phyloP scores from a whole-genome alignment of 1,140 invertebrate genomes.

The Pteromalus puparum region DNA sequence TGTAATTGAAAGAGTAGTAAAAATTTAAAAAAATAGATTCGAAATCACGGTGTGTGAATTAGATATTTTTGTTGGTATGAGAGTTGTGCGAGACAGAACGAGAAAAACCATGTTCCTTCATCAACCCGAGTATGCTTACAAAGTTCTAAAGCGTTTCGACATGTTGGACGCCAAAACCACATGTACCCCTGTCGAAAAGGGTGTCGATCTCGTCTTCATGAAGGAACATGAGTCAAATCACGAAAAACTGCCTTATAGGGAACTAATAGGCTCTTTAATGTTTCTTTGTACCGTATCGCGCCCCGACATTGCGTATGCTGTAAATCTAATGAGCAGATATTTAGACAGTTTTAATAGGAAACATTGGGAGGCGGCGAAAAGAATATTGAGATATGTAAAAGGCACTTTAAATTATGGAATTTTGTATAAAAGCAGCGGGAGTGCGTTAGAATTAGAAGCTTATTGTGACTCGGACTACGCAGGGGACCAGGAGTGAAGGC shows the following conservation, averaged over 20 bases:
- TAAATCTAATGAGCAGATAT: constrained; percentile 62
- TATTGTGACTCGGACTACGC: no score
- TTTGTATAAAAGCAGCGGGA: constrained; percentile 19
- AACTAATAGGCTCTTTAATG: constrained; percentile 66
- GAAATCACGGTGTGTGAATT: no score
- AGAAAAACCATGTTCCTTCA: no score
- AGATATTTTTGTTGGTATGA: no score
- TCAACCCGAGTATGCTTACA: neutral
- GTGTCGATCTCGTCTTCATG: neutral
- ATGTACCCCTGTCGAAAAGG: neutral
- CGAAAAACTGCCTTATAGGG: constrained; percentile 54
- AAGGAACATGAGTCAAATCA: neutral
- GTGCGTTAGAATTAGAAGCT: no score
- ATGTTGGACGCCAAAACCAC: constrained; percentile 30
- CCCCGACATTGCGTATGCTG: constrained; percentile 70
- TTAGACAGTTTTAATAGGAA: constrained; percentile 48
- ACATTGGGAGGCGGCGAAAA: no score
- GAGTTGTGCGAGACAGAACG: no score
- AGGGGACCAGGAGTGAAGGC: no score
- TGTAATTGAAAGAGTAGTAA: no score
- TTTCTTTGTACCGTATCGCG: constrained; percentile 66
- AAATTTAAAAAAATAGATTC: no score
- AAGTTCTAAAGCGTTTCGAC: constrained; percentile 21
- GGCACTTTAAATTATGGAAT: constrained; percentile 60
- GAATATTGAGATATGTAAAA: constrained; percentile 67